Base-by-base conservation (phyloP, 2,797 vertebrate species). In the Chiroxiphia lanceolata region DNA sequence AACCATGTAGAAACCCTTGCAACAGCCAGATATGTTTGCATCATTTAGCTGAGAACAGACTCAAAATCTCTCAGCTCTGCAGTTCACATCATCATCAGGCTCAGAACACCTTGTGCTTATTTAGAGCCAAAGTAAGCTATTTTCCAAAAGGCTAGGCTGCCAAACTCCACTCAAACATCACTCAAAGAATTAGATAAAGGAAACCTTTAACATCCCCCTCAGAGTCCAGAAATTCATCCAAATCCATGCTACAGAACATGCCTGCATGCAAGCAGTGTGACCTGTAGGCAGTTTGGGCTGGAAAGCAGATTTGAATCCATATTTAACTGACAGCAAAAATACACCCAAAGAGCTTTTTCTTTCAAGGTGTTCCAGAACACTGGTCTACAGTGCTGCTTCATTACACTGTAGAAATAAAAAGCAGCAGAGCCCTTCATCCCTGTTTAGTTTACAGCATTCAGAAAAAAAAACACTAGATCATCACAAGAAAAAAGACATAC, bases 401-500 rank as follows among this genome's bases (percentile, higher is more conserved):
- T 16, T 65, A 72, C 44, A 54, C 13, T 34, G 7, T 3, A 90
- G 54, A 79, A 86, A 84, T 45, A 54, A 91, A 91, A 88, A 81
- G 34, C n/a, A 80, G 80, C 15, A 84, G 27, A 82, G 38, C 6
- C 42, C 68, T 65, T 86, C 17, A 75, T 7, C 6, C n/a, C n/a
- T 83, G 17, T 11, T 78, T 59, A 80, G 38, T 16, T 70, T 53
- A 67, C 27, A 79, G 63, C 17, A 76, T 40, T 72, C 7, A 45
- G 69, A 80, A 57, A 33, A 74, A 74, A 14, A 31, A 26, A 16
- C 31, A 83, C 20, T 17, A 90, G 7, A 70, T 8, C 6, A 69
- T n/a, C 34, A 72, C 9, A 42, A n/a, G 70, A 78, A 87, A 83
- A 42, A 0, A 90, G 42, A 98, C 99, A 96, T 96, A 99, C 99